A percentile compares a stretch with the other conserved stretches of the same genome.
These are phyloP conservation scores for Sceloporus tristichus DNA, from an alignment of 2,113 vertebrate genomes.

Conservation along the genomic window DNA sequence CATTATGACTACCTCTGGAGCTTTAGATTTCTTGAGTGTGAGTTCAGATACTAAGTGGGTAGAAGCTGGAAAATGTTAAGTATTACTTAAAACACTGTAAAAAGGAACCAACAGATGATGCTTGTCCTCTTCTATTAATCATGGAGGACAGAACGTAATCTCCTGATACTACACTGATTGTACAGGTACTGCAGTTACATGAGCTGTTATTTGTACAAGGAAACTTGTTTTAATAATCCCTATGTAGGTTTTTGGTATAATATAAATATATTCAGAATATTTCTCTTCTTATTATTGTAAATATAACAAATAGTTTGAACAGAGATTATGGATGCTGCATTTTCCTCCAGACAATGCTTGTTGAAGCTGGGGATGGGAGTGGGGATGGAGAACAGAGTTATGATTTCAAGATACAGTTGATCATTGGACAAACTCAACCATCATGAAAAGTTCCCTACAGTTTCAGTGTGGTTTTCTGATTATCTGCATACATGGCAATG, in stretches of 20 bases:
- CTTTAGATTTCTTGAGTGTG: too few species aligned
- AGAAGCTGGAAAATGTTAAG: not conserved
- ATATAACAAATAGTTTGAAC: not conserved
- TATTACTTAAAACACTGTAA: not conserved
- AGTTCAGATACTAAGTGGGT: too few species aligned
- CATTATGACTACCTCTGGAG: too few species aligned
- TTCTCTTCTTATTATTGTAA: not conserved
- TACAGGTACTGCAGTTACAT: not conserved
- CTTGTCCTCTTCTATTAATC: not conserved
- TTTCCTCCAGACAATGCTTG: not conserved
- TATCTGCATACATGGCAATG: conserved; percentile 54
- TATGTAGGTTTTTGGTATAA: not conserved
- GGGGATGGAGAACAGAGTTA: not conserved
- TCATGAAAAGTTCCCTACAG: conserved; percentile 43
- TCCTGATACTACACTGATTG: too few species aligned
- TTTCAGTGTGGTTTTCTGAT: conserved; percentile 13
- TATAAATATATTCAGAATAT: not conserved
- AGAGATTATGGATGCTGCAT: not conserved
- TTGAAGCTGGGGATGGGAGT: not conserved
- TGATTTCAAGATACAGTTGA: not conserved
- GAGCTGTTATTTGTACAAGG: not conserved
- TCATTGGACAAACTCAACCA: not conserved
- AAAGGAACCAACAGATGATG: not conserved
- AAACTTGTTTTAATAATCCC: not conserved
- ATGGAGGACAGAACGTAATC: not conserved